Percentiles rank a stretch among this genome's conserved stretches.
Conservation (phyloP, 1,140 invertebrate genomes). For the Mycetomoellerius zeteki region DNA sequence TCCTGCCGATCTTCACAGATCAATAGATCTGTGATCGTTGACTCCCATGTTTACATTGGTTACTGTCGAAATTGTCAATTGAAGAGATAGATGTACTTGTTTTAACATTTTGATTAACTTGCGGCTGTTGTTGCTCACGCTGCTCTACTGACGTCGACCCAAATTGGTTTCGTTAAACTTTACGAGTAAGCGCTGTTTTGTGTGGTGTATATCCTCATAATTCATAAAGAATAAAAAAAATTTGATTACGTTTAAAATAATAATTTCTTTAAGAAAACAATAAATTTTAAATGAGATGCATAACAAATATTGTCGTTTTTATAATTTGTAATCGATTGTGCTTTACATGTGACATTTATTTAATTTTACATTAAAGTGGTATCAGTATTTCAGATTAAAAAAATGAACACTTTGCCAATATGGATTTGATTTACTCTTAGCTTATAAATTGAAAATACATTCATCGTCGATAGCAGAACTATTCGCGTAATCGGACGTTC, state of each 20-base stretch:
- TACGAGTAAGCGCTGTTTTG: background rate
- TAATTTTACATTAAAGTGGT: background rate
- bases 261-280: background rate
- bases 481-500: conserved; percentile 43
- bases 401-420: background rate
- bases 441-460: conserved; percentile 18
- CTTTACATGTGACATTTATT: background rate
- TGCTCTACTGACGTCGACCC: background rate
- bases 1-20: background rate
- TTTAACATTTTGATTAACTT: conserved; percentile 52
- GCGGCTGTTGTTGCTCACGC: conserved; percentile 15
- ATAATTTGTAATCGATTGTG: background rate
- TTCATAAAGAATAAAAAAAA: background rate
- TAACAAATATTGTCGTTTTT: background rate
- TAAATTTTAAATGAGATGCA: background rate
- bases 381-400: background rate
- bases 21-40: background rate
- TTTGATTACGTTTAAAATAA: background rate
- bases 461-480: conserved; percentile 1
- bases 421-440: conserved; percentile 5
- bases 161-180: conserved; percentile 23
- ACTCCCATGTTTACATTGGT: background rate
- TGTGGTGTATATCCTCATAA: background rate
- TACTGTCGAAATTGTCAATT: conserved; percentile 31
- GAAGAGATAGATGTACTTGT: conserved; percentile 35